phyloP scores from a whole-genome alignment of 2,113 vertebrate species.

The Neotoma lepida region DNA sequence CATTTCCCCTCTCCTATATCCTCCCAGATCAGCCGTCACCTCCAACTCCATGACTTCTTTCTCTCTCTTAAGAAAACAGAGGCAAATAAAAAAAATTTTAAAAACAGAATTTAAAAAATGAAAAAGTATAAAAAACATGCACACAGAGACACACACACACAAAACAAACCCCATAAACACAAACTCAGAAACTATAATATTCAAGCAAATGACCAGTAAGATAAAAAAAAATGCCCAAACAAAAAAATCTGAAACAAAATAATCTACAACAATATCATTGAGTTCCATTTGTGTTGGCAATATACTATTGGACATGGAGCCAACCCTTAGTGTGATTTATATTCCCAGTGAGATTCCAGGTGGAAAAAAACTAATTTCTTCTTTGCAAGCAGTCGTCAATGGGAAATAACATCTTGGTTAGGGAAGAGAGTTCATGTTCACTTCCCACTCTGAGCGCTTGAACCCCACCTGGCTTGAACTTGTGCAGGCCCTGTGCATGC shows the following conservation, averaged over 20 bases:
- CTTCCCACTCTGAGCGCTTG: background rate
- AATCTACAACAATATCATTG: background rate
- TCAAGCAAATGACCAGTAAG: background rate
- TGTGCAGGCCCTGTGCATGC: background rate
- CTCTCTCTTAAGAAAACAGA: background rate
- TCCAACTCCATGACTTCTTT: background rate
- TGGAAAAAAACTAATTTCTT: too few species aligned
- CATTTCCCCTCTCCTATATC: background rate
- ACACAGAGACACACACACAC: background rate
- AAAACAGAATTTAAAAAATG: too few species aligned
- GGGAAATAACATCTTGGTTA: background rate
- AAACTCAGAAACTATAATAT: background rate
- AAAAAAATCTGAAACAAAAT: background rate
- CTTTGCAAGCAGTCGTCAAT: background rate
- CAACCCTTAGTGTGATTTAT: background rate
- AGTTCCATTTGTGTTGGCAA: background rate
- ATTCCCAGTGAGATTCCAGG: background rate
- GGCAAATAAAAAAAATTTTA: background rate
- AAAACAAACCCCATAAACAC: background rate
- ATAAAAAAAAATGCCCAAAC: background rate
- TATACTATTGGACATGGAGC: background rate
- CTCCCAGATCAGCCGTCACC: background rate
- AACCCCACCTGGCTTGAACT: background rate
- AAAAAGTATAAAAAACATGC: background rate
- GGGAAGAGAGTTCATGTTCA: background rate